Evolutionary conservation across 30 jellyfish, hydroid and myxozoan genomes (phyloP), one percentile per base, ranked within the genome.

Genomic region (Cassiopea xamachana): DNA sequence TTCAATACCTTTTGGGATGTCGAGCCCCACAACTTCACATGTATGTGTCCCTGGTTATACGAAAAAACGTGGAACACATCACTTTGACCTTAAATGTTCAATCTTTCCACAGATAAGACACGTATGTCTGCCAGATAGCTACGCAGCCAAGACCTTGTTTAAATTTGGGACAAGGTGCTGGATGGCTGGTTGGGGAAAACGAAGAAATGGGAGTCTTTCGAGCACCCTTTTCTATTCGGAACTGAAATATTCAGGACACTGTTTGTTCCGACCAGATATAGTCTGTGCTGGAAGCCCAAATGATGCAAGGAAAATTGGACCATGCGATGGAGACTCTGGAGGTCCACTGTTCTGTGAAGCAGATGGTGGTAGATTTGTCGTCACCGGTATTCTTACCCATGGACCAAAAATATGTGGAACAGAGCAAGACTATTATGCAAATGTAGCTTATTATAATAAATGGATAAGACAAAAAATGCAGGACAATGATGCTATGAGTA

Each of bases 161-260:
- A 7, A 62, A 9, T 6, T 6, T 15, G 67, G 73, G 17, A 60
- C 96, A 58, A 73, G n/a, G 50, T 90, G 97, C 73, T 90, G 97
- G 97, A 83, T 90, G 91, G 97, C 90, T 8, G 97, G 97, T 46
- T 90, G 97, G 97, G 97, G 97, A 46, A 90, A 68, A 85, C 77
- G 73, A 17, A 55, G 48, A 43, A 74, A 83, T n/a, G 88, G 90
- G 76, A 73, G 13, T 19, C 12, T 87, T 12, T 82, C 97, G 43
- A 15, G 68, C 62, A 69, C 48, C 3, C 86, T 90, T 49, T 18
- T 14, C 47, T 72, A 74, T 12, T 74, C 93, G n/a, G 89, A 82
- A 67, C 44, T 90, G 76, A 75, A 64, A 46, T 72, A 75, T 82
- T 43, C 9, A 4, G 93, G 91, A 3, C 92, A 90, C 46, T 90